phyloP scores from a whole-genome alignment of 2,113 vertebrate species.

The Deroptyus accipitrinus region DNA sequence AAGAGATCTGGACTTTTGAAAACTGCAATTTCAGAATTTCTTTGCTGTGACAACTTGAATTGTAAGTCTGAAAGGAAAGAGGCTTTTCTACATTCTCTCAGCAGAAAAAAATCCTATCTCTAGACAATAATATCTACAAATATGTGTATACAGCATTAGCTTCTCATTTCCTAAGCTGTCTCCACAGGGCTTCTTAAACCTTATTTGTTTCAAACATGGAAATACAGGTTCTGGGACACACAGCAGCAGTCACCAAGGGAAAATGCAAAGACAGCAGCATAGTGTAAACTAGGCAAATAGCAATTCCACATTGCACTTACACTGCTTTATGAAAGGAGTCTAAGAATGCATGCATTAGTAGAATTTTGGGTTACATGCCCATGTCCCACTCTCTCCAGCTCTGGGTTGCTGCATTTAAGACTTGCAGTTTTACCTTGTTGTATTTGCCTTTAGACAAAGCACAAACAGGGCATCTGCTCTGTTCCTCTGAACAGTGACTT shows the following conservation, averaged over 20 bases:
- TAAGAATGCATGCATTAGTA: not conserved
- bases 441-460: not conserved
- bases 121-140: not conserved
- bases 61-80: not conserved
- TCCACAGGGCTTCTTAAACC: not conserved
- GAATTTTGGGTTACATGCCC: not conserved
- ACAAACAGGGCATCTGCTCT: not conserved
- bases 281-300: not conserved
- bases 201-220: not conserved
- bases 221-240: not conserved
- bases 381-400: not conserved
- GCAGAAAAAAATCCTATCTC: not conserved
- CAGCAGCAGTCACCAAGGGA: not conserved
- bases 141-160: not conserved
- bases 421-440: not conserved
- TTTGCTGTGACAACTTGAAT: not conserved
- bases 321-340: not conserved
- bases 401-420: not conserved
- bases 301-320: not conserved
- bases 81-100: not conserved
- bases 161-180: not conserved
- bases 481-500: not conserved
- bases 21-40: not conserved
- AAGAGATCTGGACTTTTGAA: not conserved
- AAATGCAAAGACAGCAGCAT: not conserved